These are phyloP conservation scores for Delichon dasypus DNA, from an alignment of 2,797 vertebrate genomes.

Conservation along the genomic window DNA sequence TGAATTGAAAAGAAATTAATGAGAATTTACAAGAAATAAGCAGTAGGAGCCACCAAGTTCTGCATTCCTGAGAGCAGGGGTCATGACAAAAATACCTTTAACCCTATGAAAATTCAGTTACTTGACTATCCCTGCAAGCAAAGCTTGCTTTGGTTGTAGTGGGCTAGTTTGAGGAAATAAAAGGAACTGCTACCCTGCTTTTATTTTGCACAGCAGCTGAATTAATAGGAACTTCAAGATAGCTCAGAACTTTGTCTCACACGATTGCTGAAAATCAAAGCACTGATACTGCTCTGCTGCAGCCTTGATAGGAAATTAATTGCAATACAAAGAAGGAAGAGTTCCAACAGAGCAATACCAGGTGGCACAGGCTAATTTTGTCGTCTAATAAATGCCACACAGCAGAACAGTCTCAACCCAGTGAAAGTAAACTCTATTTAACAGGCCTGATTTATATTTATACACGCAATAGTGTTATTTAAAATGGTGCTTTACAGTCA, in stretches of 20 bases:
- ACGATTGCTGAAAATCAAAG: neutral
- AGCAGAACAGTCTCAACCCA: neutral
- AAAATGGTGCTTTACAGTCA: neutral
- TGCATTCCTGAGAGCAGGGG: neutral
- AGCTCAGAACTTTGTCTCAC: neutral
- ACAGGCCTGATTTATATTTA: neutral
- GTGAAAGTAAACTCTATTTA: neutral
- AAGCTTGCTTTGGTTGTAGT: neutral
- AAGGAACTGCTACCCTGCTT: neutral
- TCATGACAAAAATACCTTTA: neutral
- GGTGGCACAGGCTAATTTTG: neutral
- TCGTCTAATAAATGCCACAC: neutral
- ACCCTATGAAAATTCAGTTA: neutral
- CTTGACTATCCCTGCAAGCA: neutral
- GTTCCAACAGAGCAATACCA: neutral
- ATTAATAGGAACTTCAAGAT: neutral
- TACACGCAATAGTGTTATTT: neutral
- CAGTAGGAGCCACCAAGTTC: neutral
- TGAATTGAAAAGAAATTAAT: conserved; percentile 32
- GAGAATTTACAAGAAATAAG: neutral
- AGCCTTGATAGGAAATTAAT: neutral
- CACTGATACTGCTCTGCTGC: neutral
- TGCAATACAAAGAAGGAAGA: neutral
- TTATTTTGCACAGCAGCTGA: neutral
- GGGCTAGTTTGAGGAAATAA: neutral